Base-by-base conservation (phyloP, 1,140 invertebrate species). In the Wasmannia auropunctata region DNA sequence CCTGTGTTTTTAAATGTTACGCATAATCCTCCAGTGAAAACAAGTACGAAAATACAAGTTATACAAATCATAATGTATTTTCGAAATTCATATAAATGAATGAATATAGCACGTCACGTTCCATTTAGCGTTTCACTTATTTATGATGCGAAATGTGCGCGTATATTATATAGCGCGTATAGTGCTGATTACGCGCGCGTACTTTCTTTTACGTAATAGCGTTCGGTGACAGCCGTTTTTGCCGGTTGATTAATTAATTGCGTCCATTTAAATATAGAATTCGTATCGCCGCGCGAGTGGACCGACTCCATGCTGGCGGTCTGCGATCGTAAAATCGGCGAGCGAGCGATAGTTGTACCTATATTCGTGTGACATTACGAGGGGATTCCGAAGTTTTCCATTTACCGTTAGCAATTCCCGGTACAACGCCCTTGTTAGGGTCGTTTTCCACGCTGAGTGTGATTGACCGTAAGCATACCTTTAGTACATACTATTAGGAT, bases 401-500 rank as follows among this genome's bases (percentile, higher is more conserved):
- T 89, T 89, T 89, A 89, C 88, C 87, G 87, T 90, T 87, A 89
- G 60, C 81, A 76, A 87, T 86, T 46, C 28, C 6, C 4, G 58
- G 87, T 22, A 79, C 54, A 60, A n/a, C n/a, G 79, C 72, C 67
- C 56, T 74, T 46, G 74, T 70, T 80, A 87, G 69, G 87, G 74
- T 85, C 88, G 85, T 84, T 80, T n/a, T 62, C 40, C n/a, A 54
- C 77, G 31, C 43, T 60, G 49, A 70, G 65, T 76, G 65, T 76
- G 87, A 89, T 88, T 85, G 87, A 89, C 77, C 79, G 54, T 87
- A 70, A 79, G 58, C 67, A 75, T n/a, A n/a, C 51, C 84, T 89
- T 86, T 80, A 79, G 72, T 87, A 75, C 60, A 37, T 74, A 43
- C 79, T 72, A 79, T 87, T 89, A 75, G 51, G 75, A 60, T 11